phyloP scores from a whole-genome alignment of 2,113 vertebrate species.

The Xiphophorus maculatus region DNA sequence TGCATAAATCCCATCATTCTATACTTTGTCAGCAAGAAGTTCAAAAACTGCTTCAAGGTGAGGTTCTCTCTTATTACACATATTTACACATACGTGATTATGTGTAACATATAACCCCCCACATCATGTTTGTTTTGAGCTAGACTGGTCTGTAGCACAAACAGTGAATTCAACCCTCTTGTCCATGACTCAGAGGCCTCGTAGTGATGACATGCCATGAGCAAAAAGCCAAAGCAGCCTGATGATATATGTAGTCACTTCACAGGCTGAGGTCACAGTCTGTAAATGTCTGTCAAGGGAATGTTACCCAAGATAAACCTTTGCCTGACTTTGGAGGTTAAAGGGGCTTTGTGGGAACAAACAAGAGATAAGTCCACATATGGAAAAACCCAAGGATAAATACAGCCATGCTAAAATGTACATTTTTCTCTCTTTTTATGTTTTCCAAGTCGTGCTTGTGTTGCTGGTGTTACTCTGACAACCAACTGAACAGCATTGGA shows the following conservation, averaged over 20 bases:
- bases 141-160: conserved; percentile 37
- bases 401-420: conserved; percentile 12
- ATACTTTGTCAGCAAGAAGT: conserved; percentile 99
- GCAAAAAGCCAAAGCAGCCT: conserved; percentile 52
- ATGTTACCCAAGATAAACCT: conserved; percentile 60
- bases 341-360: conserved; percentile 1
- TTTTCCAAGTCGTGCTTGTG: conserved; percentile 79
- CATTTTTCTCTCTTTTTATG: conserved; percentile 25
- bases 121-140: conserved; percentile 1
- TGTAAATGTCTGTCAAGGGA: conserved; percentile 45
- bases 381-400: neutral
- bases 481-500: conserved; percentile 75
- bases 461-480: conserved; percentile 79
- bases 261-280: conserved; percentile 47
- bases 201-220: conserved; percentile 40
- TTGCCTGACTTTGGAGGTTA: conserved; percentile 31
- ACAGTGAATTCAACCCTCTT: conserved; percentile 29
- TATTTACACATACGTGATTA: neutral
- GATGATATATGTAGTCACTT: conserved; percentile 64
- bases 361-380: neutral
- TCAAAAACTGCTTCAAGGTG: conserved; percentile 99
- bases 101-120: neutral
- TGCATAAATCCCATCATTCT: conserved; percentile 99
- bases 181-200: conserved; percentile 32
- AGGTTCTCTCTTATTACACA: conserved; percentile 22